A percentile compares a stretch with the other conserved stretches of the same genome.
Conservation (phyloP, 2,113 vertebrate genomes). For the Scopus umbretta region DNA sequence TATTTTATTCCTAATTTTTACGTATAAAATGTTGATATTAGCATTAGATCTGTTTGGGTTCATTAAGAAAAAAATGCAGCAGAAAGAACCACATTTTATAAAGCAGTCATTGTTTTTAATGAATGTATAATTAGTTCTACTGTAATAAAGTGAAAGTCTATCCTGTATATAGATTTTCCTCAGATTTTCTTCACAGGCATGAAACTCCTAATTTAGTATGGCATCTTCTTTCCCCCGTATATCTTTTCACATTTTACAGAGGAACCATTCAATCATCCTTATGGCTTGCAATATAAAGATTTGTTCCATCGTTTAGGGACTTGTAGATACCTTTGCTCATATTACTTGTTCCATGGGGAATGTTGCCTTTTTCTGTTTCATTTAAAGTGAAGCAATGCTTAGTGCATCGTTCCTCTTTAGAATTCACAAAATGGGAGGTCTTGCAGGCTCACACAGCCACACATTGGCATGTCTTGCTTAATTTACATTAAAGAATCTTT, state of each 20-base stretch:
- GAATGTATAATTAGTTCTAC: not conserved
- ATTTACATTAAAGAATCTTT: not conserved
- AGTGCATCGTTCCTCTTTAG: not conserved
- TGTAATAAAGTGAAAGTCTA: conserved; percentile 19
- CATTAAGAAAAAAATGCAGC: not conserved
- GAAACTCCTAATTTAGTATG: not conserved
- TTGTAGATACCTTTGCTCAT: not conserved
- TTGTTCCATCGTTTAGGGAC: not conserved
- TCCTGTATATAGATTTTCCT: not conserved
- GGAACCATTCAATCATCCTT: conserved; percentile 6
- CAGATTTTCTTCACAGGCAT: not conserved
- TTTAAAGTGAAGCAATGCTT: not conserved
- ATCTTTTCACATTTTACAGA: not conserved
- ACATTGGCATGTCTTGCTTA: not conserved
- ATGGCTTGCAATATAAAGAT: not conserved
- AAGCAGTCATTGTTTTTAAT: conserved; percentile 13
- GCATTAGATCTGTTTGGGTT: not conserved
- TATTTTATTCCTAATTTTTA: not conserved
- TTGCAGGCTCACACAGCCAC: not conserved
- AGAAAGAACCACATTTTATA: not conserved
- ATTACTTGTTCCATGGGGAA: not conserved
- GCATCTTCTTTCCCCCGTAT: not conserved
- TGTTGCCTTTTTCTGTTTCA: not conserved
- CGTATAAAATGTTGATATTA: not conserved
- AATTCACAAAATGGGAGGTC: not conserved